Base-by-base conservation (phyloP, 2,113 vertebrate genomes). In the Leucosticte australis region DNA sequence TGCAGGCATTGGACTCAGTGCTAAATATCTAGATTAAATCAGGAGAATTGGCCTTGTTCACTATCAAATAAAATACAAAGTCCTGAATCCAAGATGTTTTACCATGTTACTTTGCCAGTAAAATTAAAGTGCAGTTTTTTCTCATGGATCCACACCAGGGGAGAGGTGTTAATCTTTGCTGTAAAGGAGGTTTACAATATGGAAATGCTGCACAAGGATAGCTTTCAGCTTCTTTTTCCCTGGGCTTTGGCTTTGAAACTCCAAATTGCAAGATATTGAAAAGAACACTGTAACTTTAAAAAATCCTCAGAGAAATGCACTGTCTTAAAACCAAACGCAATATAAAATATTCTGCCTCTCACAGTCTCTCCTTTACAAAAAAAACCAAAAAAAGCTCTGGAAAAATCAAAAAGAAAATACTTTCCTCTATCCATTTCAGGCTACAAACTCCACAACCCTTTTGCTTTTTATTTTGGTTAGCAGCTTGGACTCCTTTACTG, bases 401-500 rank as follows among this genome's bases (percentile, higher is more conserved):
- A 73, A 37, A 94, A 80, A 76, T 50, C 7, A 79, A 73, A 91
- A 89, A 80, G 65, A 82, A 91, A 94, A 92, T 46, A 67, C 13
- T 53, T 94, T 68, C 13, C 33, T 92, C 60, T 81, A 10, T 35
- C 41, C 37, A 30, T 82, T 76, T 88, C 56, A 86, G 79, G 17
- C 52, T 78, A 47, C 15, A 69, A 89, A 78, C 42, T 74, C 70
- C 71, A 78, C 31, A 85, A 75, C 15, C 35, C 8, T 16, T 57
- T 80, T 70, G 56, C 64, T 92, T 93, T 95, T 93, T 94, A 76
- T 96, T 97, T 96, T 95, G 50, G 27, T 92, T 95, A 93, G 94
- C 83, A 95, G 95, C 69, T 97, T 97, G 85, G 85, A 81, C 69
- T 94, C 56, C 52, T 27, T 93, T 73, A 59, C 55, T 89, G 67